Conservation (phyloP, 2,888 invertebrate genomes). For the Tribolium freemani region DNA sequence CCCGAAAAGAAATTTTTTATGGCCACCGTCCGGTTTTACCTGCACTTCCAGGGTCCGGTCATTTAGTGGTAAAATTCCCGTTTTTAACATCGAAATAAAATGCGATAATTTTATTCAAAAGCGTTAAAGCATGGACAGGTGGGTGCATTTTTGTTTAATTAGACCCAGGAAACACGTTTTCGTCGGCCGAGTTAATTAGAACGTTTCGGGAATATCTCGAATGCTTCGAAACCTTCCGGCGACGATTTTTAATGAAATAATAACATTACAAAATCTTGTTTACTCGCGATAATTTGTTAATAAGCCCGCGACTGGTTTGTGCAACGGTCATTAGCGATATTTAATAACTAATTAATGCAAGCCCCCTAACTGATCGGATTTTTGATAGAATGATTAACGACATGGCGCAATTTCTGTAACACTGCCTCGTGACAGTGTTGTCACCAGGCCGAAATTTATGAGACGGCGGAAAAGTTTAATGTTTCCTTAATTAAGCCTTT, state of each 20-base stretch:
- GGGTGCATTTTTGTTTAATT: constrained; percentile 49
- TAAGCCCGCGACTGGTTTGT: constrained; percentile 11
- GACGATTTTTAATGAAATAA: constrained; percentile 24
- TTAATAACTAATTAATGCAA: constrained; percentile 9
- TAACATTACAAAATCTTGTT: constrained; percentile 33
- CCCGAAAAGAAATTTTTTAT: constrained; percentile 28
- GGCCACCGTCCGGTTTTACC: constrained; percentile 28
- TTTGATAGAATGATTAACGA: constrained; percentile 22
- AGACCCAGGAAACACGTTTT: constrained; percentile 47
- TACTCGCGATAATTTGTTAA: constrained; percentile 34
- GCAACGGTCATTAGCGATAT: constrained; percentile 22
- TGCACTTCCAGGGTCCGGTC: constrained; percentile 31
- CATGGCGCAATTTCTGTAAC: constrained; percentile 11
- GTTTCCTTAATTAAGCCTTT: constrained; percentile 35
- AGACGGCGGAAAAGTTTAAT: constrained; percentile 27
- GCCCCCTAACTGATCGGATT: too few species aligned
- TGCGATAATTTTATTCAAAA: constrained; percentile 47
- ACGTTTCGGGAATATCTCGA: constrained; percentile 39
- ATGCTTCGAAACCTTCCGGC: constrained; percentile 25
- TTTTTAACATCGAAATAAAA: constrained; percentile 41
- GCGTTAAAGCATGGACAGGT: constrained; percentile 46
- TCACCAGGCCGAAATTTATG: constrained; percentile 30
- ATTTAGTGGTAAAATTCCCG: constrained; percentile 38
- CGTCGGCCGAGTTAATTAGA: constrained; percentile 42
- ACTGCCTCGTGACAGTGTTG: constrained; percentile 21